phyloP scores from a whole-genome alignment of 2,888 invertebrate genomes.

The Halictus ligatus region DNA sequence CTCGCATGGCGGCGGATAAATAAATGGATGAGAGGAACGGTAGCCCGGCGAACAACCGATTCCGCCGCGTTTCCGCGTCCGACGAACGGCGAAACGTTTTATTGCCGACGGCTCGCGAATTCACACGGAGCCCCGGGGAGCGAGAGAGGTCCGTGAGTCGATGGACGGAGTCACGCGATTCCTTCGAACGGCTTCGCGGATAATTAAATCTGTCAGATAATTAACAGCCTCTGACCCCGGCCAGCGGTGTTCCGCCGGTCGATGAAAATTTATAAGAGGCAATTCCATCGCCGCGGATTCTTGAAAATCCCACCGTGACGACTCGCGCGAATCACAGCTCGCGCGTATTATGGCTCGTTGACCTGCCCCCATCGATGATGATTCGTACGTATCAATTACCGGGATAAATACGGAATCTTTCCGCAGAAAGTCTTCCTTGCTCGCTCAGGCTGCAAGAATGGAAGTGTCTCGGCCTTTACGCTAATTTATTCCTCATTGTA shows the following conservation, averaged over 20 bases:
- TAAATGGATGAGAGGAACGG: slow-evolving; percentile 1
- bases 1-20: not conserved
- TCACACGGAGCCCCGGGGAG: not conserved
- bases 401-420: not conserved
- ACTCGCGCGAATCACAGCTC: slow-evolving; percentile 1
- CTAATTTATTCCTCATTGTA: not conserved
- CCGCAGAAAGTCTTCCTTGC: not conserved
- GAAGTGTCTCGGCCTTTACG: too few species aligned
- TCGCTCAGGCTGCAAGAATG: too few species aligned
- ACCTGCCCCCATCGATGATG: not conserved
- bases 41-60: slow-evolving; percentile 13
- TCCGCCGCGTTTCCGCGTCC: slow-evolving; percentile 26
- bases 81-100: not conserved
- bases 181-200: slow-evolving; percentile 14
- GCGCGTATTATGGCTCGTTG: slow-evolving; percentile 14
- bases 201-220: slow-evolving; percentile 54
- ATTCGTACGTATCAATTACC: slow-evolving; percentile 34
- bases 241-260: not conserved
- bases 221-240: slow-evolving; percentile 41
- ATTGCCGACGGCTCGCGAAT: slow-evolving; percentile 14
- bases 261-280: slow-evolving; percentile 51
- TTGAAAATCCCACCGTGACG: slow-evolving; percentile 29
- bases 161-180: slow-evolving; percentile 39
- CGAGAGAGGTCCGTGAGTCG: slow-evolving; percentile 8
- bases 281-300: slow-evolving; percentile 24